Evolutionary conservation across 2,888 invertebrate genomes (phyloP).

Genomic region (Folsomia manolachei): DNA sequence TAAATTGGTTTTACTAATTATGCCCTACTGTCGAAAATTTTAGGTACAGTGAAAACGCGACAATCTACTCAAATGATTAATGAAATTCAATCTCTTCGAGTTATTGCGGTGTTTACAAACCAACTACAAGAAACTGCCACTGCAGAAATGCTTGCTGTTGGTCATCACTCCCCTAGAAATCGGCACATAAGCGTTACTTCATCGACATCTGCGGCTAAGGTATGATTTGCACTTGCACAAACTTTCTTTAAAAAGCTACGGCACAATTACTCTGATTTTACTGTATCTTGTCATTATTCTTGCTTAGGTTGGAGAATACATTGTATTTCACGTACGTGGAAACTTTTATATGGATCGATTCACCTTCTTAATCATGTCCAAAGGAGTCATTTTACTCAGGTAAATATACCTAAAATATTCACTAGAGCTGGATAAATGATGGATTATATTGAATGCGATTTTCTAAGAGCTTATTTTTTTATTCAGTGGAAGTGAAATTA

Average conservation of each 20-base stretch:
- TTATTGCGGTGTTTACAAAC: slow-evolving; percentile 65
- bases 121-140: slow-evolving; percentile 60
- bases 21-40: background rate
- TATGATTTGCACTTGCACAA: slow-evolving; percentile 54
- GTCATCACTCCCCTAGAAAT: slow-evolving; percentile 77
- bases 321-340: slow-evolving; percentile 88
- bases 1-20: background rate
- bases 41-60: slow-evolving; percentile 55
- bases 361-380: slow-evolving; percentile 87
- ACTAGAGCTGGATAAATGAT: no score
- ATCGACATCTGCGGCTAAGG: slow-evolving; percentile 74
- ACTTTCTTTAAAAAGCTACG: background rate
- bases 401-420: no score
- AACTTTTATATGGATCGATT: slow-evolving; percentile 86
- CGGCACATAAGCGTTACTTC: slow-evolving; percentile 82
- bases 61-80: slow-evolving; percentile 64
- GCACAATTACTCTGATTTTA: background rate
- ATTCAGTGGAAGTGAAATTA: slow-evolving; percentile 80
- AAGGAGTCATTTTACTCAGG: slow-evolving; percentile 82
- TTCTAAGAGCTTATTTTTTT: no score
- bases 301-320: slow-evolving; percentile 81
- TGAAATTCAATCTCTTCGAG: slow-evolving; percentile 65
- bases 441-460: no score
- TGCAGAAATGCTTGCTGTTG: slow-evolving; percentile 68
- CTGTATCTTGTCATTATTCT: background rate